Evolutionary conservation across 2,888 invertebrate species (phyloP).

Genomic region (Cylindroiulus punctatus): DNA sequence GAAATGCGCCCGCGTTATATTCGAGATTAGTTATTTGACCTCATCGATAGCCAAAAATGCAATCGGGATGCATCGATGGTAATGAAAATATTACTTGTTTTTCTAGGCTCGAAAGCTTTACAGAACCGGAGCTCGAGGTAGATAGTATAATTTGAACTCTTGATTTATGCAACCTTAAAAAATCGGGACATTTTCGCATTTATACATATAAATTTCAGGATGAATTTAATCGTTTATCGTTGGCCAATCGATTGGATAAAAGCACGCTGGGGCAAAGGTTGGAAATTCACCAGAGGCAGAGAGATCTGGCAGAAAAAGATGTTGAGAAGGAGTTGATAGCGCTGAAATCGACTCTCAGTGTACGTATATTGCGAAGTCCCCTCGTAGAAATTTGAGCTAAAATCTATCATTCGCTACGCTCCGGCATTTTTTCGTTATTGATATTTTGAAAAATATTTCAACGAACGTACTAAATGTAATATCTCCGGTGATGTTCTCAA

Average conservation of each 20-base stretch:
- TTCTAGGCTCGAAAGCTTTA: slow-evolving; percentile 8
- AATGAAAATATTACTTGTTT: background rate
- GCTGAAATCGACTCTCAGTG: slow-evolving; percentile 66
- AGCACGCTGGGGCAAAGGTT: slow-evolving; percentile 70
- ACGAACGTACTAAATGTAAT: no score
- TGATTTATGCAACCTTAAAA: no score
- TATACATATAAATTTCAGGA: slow-evolving; percentile 64
- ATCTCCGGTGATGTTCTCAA: no score
- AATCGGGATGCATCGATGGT: background rate
- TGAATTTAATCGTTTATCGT: slow-evolving; percentile 70
- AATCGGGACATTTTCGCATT: no score
- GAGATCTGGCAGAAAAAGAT: slow-evolving; percentile 73
- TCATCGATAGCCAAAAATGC: no score
- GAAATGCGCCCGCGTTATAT: no score
- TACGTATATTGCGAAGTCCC: slow-evolving; percentile 60
- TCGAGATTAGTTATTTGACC: no score
- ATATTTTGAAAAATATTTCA: no score
- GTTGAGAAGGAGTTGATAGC: slow-evolving; percentile 70
- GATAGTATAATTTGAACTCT: no score
- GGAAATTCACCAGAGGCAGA: slow-evolving; percentile 70
- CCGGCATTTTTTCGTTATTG: no score
- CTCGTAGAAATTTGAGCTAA: no score
- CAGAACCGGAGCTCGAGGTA: background rate
- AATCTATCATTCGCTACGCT: no score
- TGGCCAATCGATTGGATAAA: slow-evolving; percentile 73